A percentile compares a stretch with the other conserved stretches of the same genome.
These are phyloP conservation scores for Alethe castanea DNA, from an alignment of 2,113 vertebrate genomes.

Conservation along the genomic window DNA sequence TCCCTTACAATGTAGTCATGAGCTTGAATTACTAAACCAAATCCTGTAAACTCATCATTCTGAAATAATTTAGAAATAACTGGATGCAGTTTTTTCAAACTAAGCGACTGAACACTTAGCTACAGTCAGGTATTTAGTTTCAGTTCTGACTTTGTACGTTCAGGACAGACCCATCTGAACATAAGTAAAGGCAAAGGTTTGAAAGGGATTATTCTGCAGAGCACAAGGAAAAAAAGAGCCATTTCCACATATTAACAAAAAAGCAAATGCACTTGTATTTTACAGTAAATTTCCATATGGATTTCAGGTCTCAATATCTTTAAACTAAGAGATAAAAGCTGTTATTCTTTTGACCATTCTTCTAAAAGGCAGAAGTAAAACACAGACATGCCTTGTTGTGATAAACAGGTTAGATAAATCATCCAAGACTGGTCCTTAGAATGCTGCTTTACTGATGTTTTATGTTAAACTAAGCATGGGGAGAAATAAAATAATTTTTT, in stretches of 20 bases:
- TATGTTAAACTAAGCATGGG: background rate
- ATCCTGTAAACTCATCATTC: background rate
- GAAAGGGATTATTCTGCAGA: background rate
- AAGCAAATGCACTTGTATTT: background rate
- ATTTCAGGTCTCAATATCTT: background rate
- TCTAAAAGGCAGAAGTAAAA: background rate
- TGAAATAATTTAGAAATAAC: background rate
- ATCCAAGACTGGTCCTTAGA: background rate
- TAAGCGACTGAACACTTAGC: background rate
- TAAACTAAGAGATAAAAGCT: background rate
- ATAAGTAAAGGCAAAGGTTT: background rate
- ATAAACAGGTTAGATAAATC: background rate
- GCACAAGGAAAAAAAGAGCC: background rate
- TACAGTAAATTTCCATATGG: background rate
- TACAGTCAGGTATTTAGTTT: background rate
- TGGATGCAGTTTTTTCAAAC: background rate
- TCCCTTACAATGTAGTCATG: background rate
- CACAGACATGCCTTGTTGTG: background rate
- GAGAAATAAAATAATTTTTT: background rate
- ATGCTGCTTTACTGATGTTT: background rate
- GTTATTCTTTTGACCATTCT: background rate
- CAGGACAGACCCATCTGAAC: background rate
- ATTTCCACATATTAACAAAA: background rate
- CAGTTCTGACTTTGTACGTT: background rate
- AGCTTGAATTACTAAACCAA: background rate